Base-by-base conservation (phyloP, 37 sponge, comb jelly and placozoan genomes). In the Spongia lamella region DNA sequence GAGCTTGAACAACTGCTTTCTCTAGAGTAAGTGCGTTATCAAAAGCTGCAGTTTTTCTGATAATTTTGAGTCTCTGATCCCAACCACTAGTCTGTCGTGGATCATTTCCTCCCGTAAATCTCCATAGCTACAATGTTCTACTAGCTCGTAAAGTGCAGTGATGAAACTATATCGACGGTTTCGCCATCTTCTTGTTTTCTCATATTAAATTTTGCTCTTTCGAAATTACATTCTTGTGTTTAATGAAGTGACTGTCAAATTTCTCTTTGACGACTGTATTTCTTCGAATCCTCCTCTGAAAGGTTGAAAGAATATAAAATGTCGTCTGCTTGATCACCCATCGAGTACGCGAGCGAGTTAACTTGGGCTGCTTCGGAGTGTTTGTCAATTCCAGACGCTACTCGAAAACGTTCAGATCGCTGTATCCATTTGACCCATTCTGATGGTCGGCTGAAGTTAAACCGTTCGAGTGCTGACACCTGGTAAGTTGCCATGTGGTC, bases 261-360 rank as follows among this genome's bases (percentile, higher is more conserved):
- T 66, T 66, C 67, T 33, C 36, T 38, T 16, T 24, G 32, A 66
- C 67, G 31, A 32, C 61, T 32, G 61, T 60, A 60, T 60, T 60
- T 60, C 61, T 60, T 60, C 61, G 30, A 32, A 32, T 60, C 61
- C 31, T 60, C 61, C 29, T 27, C 29, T 32, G 29, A 32, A 60
- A 60, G 29, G 61, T 60, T 60, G 29, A 30, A 11, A 27, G 7
- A 37, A 38, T 24, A 35, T 34, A 66, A 38, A 7, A 66, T 38
- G 24, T 49, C 70, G 53, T 70, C 70, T 40, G 70, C 70, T 26
- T 49, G 29, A 24, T 53, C 52, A 24, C 70, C 70, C 70, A 70
- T 7, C 7, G 37, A 66, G 35, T 66, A 66, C 19, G 36, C 24
- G 31, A 66, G 36, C 33, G 17, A 24, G 35, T 38, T 66, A 14